Evolutionary conservation across 2,113 vertebrate genomes (phyloP).

Genomic region (Melanerpes aurifrons): DNA sequence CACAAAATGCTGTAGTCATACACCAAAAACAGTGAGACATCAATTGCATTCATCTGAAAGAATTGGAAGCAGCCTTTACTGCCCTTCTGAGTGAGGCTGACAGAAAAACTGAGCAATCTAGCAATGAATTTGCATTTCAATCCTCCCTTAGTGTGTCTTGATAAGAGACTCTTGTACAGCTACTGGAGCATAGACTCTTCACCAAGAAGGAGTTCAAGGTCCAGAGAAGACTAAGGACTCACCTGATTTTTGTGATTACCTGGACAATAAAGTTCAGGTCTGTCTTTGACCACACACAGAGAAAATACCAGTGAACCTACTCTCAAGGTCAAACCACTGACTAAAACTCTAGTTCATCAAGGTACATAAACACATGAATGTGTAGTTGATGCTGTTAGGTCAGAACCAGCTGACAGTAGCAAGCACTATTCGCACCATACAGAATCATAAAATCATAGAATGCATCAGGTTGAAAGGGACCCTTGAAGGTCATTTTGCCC

Average conservation of each 20-base stretch:
- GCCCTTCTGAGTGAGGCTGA: neutral
- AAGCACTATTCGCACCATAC: neutral
- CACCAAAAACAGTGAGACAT: neutral
- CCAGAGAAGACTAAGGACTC: neutral
- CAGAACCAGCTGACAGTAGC: neutral
- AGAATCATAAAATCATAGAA: no score
- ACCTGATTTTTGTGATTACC: neutral
- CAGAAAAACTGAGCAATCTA: neutral
- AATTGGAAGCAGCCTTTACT: neutral
- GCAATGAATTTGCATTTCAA: neutral
- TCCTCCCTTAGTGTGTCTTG: neutral
- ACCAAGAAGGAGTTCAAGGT: accelerated
- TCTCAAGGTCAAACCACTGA: neutral
- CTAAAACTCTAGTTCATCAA: neutral
- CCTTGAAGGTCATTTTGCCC: no score
- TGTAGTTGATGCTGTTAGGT: neutral
- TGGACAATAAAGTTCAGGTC: neutral
- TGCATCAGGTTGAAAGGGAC: no score
- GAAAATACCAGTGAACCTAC: neutral
- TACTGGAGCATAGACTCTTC: neutral
- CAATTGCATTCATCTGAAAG: neutral
- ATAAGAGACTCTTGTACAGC: neutral
- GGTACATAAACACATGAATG: neutral
- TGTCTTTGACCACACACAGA: neutral
- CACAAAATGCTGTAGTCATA: neutral